Conservation (phyloP, 2,888 invertebrate genomes). For the Gonocerus acuteangulatus region DNA sequence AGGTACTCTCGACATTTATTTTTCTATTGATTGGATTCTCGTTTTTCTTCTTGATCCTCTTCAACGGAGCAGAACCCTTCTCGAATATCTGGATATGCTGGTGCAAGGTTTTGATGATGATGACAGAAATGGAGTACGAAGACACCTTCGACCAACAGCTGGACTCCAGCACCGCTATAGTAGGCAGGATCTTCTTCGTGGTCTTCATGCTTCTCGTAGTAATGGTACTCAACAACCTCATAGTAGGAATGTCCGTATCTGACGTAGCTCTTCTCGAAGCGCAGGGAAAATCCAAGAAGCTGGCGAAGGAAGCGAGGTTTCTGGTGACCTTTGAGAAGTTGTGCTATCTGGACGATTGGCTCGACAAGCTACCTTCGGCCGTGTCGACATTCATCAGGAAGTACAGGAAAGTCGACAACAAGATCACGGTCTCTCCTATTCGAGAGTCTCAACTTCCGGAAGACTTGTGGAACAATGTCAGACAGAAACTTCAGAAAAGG, state of each 20-base stretch:
- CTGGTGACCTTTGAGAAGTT: background rate
- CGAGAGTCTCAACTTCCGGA: too few relatives aligned
- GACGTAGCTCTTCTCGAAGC: constrained; percentile 52
- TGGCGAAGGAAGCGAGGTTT: background rate
- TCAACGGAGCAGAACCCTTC: constrained; percentile 48
- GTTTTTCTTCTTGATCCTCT: constrained; percentile 51
- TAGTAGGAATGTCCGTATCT: constrained; percentile 54
- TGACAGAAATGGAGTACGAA: constrained; percentile 51
- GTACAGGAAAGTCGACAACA: too few relatives aligned
- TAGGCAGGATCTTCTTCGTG: constrained; percentile 50
- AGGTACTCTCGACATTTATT: constrained; percentile 47
- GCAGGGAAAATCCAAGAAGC: constrained; percentile 47
- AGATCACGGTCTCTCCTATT: too few relatives aligned
- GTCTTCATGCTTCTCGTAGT: constrained; percentile 50
- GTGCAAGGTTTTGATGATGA: constrained; percentile 54
- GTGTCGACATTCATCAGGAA: too few relatives aligned
- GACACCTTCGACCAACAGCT: constrained; percentile 42
- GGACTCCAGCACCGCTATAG: constrained; percentile 42
- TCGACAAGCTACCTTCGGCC: too few relatives aligned
- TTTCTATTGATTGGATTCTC: constrained; percentile 52
- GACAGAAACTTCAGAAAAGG: too few relatives aligned
- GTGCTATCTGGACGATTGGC: background rate
- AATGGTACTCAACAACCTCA: constrained; percentile 52
- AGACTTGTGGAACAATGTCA: too few relatives aligned
- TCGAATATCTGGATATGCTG: constrained; percentile 50